phyloP scores from a whole-genome alignment of 1,140 invertebrate genomes.

The Drosophila simulans region DNA sequence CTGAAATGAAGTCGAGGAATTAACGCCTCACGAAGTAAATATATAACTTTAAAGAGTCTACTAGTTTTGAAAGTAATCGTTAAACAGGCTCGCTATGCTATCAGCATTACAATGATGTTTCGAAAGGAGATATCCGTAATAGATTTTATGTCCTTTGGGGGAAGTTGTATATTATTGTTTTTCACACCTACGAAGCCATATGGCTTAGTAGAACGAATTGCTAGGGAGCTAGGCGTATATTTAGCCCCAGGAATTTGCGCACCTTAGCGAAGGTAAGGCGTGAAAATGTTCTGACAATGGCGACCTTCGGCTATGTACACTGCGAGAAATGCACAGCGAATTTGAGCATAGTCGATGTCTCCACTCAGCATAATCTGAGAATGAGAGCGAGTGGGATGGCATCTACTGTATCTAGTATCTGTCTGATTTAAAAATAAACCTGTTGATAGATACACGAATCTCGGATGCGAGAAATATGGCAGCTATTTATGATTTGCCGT shows the following conservation, averaged over 20 bases:
- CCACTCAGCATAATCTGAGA: constrained; percentile 10
- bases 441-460: constrained; percentile 46
- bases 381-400: constrained; percentile 9
- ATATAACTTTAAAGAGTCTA: too few species aligned
- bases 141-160: too few species aligned
- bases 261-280: constrained; percentile 47
- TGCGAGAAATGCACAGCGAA: not conserved
- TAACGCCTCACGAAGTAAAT: too few species aligned
- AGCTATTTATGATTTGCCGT: constrained; percentile 29
- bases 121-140: too few species aligned
- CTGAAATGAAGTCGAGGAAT: too few species aligned
- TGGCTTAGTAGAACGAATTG: constrained; percentile 3
- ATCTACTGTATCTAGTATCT: constrained; percentile 40
- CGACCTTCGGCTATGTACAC: constrained; percentile 34
- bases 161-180: not conserved
- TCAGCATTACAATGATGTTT: too few species aligned
- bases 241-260: constrained; percentile 18
- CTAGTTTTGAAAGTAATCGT: too few species aligned
- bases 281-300: constrained; percentile 36
- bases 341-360: constrained; percentile 7
- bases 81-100: too few species aligned
- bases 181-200: not conserved
- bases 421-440: constrained; percentile 47
- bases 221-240: constrained; percentile 25
- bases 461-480: constrained; percentile 30